phyloP scores from a whole-genome alignment of 1,140 invertebrate species.

The Hirudo medicinalis region DNA sequence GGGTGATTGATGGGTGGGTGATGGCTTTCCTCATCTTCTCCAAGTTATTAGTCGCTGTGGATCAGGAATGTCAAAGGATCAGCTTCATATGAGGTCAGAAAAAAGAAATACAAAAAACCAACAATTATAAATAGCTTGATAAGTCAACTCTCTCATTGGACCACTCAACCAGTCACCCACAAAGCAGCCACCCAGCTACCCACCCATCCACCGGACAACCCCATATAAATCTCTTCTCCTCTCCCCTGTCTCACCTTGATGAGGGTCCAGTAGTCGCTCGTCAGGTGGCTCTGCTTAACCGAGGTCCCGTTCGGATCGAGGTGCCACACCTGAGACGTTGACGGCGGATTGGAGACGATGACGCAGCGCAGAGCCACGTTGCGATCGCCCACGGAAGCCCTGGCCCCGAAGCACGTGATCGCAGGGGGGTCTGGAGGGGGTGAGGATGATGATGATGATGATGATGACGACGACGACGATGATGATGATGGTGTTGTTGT shows the following conservation, averaged over 20 bases:
- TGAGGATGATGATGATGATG: too few species aligned
- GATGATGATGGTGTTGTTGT: too few species aligned
- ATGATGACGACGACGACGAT: too few species aligned
- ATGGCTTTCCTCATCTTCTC: neutral
- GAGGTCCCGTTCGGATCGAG: neutral
- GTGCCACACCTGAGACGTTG: neutral
- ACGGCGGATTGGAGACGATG: neutral
- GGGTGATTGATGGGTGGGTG: neutral
- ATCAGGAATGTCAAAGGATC: too few species aligned
- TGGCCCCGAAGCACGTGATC: constrained; percentile 13
- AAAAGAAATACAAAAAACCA: too few species aligned
- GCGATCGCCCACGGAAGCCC: constrained; percentile 15
- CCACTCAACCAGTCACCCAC: too few species aligned
- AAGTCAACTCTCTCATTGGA: too few species aligned
- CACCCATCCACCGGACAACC: too few species aligned
- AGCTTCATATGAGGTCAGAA: too few species aligned
- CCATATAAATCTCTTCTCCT: neutral
- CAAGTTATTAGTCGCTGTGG: too few species aligned
- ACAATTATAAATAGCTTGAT: too few species aligned
- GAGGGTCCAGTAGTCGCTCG: constrained; percentile 8
- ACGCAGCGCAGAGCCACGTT: constrained; percentile 20
- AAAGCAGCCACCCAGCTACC: too few species aligned
- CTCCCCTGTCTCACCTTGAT: neutral
- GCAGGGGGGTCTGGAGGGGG: constrained; percentile 17
- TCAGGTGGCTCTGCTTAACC: neutral